Base-by-base conservation (phyloP, 2,888 invertebrate genomes). In the Argyra leucocephala region DNA sequence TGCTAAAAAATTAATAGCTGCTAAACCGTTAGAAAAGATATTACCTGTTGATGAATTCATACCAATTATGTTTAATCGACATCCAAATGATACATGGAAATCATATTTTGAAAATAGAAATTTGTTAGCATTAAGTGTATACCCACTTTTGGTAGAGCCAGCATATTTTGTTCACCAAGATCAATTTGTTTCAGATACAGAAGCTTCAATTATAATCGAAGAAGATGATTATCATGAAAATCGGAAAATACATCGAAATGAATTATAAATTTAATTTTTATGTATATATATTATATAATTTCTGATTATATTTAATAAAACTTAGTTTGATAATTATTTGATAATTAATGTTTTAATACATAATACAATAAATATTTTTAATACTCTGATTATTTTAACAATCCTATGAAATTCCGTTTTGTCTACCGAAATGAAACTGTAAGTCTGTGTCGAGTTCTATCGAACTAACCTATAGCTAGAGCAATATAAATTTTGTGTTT, bases 11-110 rank as follows among this genome's bases (percentile, higher is more conserved):
- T 83, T 99, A 23, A 63, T 80, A 21, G 84, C 82, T 4, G 90
- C 89, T 0, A 82, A 89, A 48, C 99, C 99, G 0, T 80, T 99
- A 2, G 80, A 84, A 37, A 90, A 89, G 70, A 80, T 99, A 77
- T 77, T 99, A 63, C 97, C 99, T 0, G 96, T 99, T 0, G 99
- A 99, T 79, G 99, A 99, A 78, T 98, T 88, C 77, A 81, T 99
- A 62, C 99, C 99, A 0, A 90, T 99, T 69, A 90, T 99, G 87
- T 97, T 93, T 75, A 85, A 94, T 75, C 85, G 86, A 68, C 96
- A 96, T 80, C 93, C 94, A 1, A 88, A 90, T 73, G 80, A 81
- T 0, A 85, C 86, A 0, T 96, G 96, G 95, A 90, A 89, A 74
- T 75, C 81, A 0, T 83, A 87, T 67, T 98, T 89, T 78, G 83